These are phyloP conservation scores for Trissolcus japonicus DNA, from an alignment of 2,888 invertebrate genomes.

Conservation along the genomic window DNA sequence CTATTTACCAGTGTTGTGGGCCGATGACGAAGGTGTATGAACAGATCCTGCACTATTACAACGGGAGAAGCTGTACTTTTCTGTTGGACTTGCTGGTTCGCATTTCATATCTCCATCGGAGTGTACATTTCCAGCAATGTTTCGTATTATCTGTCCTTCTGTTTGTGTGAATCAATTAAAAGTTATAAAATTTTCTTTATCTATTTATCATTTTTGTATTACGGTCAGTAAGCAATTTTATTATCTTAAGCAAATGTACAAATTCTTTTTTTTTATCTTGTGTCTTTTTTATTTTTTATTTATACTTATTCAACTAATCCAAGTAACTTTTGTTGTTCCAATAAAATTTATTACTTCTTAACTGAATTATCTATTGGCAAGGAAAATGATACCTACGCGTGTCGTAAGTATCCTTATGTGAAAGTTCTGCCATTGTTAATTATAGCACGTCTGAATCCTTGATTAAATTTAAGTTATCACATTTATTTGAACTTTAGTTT, in stretches of 20 bases:
- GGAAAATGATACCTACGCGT: conserved; percentile 63
- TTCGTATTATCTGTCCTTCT: conserved; percentile 32
- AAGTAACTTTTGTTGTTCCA: neutral
- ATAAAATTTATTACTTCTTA: neutral
- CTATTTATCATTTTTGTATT: neutral
- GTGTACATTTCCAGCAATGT: conserved; percentile 62
- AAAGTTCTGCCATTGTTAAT: conserved; percentile 66
- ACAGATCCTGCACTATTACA: conserved; percentile 88
- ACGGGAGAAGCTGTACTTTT: conserved; percentile 81
- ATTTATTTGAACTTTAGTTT: conserved; percentile 27
- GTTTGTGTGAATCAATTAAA: neutral
- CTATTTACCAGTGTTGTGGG: conserved; percentile 84
- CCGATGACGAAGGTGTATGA: conserved; percentile 87
- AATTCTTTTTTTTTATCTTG: too few species aligned
- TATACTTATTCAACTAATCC: too few species aligned
- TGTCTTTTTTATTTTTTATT: too few species aligned
- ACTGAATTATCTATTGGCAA: neutral
- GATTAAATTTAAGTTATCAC: conserved; percentile 32
- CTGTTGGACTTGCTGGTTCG: conserved; percentile 80
- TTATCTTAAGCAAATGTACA: neutral
- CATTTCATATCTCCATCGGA: conserved; percentile 76
- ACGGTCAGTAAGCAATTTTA: neutral
- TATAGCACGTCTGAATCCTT: conserved; percentile 21
- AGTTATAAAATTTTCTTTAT: neutral
- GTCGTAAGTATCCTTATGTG: conserved; percentile 68